These are phyloP conservation scores for Harpagoxenus sublaevis DNA, from an alignment of 2,888 invertebrate genomes.

Conservation along the genomic window DNA sequence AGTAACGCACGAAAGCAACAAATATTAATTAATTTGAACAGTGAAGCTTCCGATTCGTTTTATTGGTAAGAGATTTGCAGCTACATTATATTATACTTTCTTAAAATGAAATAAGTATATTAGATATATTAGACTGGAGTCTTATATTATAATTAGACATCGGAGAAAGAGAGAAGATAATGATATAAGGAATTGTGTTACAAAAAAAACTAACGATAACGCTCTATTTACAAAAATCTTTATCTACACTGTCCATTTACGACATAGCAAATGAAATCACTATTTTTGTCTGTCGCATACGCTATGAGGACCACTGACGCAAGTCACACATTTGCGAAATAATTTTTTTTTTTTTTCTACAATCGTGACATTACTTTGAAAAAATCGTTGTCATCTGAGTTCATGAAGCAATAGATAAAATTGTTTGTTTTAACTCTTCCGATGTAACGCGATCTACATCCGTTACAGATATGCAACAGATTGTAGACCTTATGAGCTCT, in stretches of 20 bases:
- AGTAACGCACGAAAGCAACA: not conserved
- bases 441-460: not conserved
- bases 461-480: not conserved
- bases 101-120: not conserved
- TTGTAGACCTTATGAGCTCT: not conserved
- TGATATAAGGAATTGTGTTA: not conserved
- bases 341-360: not conserved
- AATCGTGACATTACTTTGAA: not conserved
- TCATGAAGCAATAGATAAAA: conserved; percentile 7
- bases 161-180: not conserved
- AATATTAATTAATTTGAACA: not conserved
- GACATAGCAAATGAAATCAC: not conserved
- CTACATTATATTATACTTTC: not conserved
- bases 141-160: not conserved
- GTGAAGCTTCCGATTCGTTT: not conserved
- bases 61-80: not conserved
- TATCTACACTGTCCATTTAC: not conserved
- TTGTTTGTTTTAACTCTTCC: not conserved
- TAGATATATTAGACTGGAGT: not conserved
- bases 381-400: not conserved
- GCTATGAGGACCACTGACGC: not conserved
- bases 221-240: not conserved
- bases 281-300: not conserved
- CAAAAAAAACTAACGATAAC: not conserved
- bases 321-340: conserved; percentile 17